Evolutionary conservation across 2,797 vertebrate species (phyloP), one percentile per base, ranked within the genome.

Genomic region (Chromobotia macracanthus): DNA sequence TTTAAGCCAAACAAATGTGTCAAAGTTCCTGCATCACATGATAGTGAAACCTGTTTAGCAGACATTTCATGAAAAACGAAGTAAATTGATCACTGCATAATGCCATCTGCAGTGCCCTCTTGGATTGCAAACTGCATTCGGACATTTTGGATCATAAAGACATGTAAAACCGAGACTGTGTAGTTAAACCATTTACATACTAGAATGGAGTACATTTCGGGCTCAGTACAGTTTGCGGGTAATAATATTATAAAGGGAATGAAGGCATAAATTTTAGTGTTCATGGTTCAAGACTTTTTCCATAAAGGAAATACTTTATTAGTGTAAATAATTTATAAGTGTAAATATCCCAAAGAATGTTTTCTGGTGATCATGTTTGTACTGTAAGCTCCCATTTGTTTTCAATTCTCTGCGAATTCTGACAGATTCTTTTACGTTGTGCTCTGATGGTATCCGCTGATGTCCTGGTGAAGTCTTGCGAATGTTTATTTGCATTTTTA

Each of bases 401-500:
- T 46, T 2, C 16, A 11, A 67, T 31, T 46, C 31, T 66, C 63
- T 41, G 61, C 38, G 61, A 73, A 73, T 15, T 58, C 38, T 46
- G 48, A n/a, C 41, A 35, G 31, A 38, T 3, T 6, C 6, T 38
- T 38, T 38, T 9, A 38, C 2, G 38, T 38, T 38, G 2, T 38
- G 16, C 48, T 50, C 16, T 18, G 3, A 18, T 15, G 44, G 44
- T 48, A 13, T 48, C 44, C 11, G 13, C 44, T 15, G 9, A 48
- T 48, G 44, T 48, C 44, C 9, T 11, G 44, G 10, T 48, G 10
- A 48, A 48, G 44, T 48, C 16, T 18, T 16, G 50, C 16, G 18
- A 7, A n/a, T n/a, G 50, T 51, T 16, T 6, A 51, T 51, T 1
- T 11, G 1, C 15, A 51, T 16, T 51, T 51, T 44, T 44, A 44